Evolutionary conservation across 1,140 invertebrate genomes (phyloP).

Genomic region (Oreohelix idahoensis): DNA sequence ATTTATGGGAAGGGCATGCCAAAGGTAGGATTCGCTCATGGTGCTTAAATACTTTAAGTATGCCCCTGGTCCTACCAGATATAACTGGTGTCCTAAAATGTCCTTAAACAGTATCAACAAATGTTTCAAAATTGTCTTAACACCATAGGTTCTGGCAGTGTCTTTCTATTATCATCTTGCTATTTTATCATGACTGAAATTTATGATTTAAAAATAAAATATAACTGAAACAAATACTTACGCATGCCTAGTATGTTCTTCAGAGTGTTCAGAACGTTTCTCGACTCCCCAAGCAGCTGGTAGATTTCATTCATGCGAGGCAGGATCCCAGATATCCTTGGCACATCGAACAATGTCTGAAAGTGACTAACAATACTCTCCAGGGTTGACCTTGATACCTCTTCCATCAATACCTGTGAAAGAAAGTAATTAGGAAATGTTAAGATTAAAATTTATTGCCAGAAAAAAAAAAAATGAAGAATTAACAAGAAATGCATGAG

Average conservation of each 20-base stretch:
- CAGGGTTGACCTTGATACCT: constrained; percentile 56
- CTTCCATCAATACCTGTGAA: constrained; percentile 46
- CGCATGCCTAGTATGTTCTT: constrained; percentile 56
- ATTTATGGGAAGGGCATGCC: too few species aligned
- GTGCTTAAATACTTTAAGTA: too few species aligned
- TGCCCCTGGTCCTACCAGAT: too few species aligned
- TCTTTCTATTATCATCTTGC: neutral
- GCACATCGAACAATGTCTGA: constrained; percentile 70
- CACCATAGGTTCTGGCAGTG: too few species aligned
- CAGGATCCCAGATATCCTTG: constrained; percentile 63
- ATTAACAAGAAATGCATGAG: too few species aligned
- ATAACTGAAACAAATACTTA: constrained; percentile 22
- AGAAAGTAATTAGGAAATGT: neutral
- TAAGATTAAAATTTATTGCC: too few species aligned
- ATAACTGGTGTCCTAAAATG: too few species aligned
- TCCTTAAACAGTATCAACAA: too few species aligned
- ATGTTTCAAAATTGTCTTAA: too few species aligned
- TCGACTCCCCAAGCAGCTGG: constrained; percentile 63
- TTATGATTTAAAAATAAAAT: neutral
- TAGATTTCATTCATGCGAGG: constrained; percentile 71
- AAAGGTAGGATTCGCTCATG: too few species aligned
- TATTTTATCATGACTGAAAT: neutral
- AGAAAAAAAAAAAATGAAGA: too few species aligned
- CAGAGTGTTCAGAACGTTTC: constrained; percentile 69
- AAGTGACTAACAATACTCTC: constrained; percentile 69